Evolutionary conservation across 2,888 invertebrate genomes (phyloP).

Genomic region (Dermolepida albohirtum): DNA sequence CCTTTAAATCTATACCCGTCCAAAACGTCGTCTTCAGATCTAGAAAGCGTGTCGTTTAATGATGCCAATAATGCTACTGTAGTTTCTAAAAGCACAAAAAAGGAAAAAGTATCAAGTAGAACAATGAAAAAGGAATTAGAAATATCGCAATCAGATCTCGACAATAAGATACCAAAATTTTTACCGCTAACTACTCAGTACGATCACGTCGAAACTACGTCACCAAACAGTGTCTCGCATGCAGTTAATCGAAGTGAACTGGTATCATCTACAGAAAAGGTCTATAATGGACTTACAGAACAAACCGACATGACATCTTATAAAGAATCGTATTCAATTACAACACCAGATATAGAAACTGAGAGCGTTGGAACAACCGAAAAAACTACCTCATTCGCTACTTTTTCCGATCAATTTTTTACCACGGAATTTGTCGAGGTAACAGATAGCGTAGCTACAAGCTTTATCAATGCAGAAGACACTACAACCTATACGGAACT

Average conservation of each 20-base stretch:
- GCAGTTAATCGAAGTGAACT: too few relatives aligned
- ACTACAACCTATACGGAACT: conserved; percentile 40
- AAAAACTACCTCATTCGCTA: background rate
- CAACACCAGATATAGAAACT: background rate
- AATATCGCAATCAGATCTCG: conserved; percentile 20
- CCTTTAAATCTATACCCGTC: conserved; percentile 2
- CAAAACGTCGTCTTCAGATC: background rate
- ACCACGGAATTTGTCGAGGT: background rate
- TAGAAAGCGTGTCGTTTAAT: background rate
- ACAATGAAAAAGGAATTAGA: conserved; percentile 21
- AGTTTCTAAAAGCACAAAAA: conserved; percentile 3
- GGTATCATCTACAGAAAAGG: too few relatives aligned
- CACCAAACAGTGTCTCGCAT: background rate
- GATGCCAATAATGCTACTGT: background rate
- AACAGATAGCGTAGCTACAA: conserved; percentile 5
- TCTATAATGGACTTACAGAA: background rate
- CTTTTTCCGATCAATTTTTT: background rate
- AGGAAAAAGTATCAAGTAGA: conserved; percentile 2
- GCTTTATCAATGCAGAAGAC: conserved; percentile 4
- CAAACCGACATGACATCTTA: background rate
- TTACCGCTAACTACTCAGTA: background rate
- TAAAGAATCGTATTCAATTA: background rate
- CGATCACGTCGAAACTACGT: conserved; percentile 4
- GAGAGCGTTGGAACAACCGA: background rate
- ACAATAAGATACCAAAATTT: conserved; percentile 27